Conservation (phyloP, 2,113 vertebrate genomes). For the Galbula dea region DNA sequence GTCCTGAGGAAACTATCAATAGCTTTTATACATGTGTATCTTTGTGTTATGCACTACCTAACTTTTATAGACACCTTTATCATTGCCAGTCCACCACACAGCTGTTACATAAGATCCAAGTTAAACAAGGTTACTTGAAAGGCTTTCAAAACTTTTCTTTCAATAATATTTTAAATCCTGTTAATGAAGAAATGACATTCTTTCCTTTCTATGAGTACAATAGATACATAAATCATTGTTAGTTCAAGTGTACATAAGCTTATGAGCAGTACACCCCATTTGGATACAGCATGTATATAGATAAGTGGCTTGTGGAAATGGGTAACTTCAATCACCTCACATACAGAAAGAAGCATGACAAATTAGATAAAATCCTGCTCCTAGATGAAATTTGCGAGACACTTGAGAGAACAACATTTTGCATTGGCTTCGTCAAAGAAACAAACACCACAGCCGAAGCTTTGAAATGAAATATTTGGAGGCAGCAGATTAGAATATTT, state of each 20-base stretch:
- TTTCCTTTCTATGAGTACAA: background rate
- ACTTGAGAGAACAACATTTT: background rate
- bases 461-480: background rate
- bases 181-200: background rate
- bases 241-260: background rate
- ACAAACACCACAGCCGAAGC: background rate
- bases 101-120: background rate
- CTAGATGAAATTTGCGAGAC: background rate
- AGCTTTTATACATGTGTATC: background rate
- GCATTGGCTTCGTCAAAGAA: background rate
- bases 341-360: background rate
- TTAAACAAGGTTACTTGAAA: background rate
- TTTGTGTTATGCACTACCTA: background rate
- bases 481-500: background rate
- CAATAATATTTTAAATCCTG: background rate
- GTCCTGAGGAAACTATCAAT: background rate
- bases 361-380: background rate
- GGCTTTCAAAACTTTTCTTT: background rate
- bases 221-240: background rate
- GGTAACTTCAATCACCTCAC: background rate
- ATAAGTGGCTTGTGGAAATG: background rate
- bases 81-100: background rate
- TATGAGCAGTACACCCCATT: background rate
- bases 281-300: background rate
- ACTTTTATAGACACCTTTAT: background rate